These are phyloP conservation scores for Garrulus glandarius DNA, from an alignment of 2,797 vertebrate genomes.

Conservation along the genomic window DNA sequence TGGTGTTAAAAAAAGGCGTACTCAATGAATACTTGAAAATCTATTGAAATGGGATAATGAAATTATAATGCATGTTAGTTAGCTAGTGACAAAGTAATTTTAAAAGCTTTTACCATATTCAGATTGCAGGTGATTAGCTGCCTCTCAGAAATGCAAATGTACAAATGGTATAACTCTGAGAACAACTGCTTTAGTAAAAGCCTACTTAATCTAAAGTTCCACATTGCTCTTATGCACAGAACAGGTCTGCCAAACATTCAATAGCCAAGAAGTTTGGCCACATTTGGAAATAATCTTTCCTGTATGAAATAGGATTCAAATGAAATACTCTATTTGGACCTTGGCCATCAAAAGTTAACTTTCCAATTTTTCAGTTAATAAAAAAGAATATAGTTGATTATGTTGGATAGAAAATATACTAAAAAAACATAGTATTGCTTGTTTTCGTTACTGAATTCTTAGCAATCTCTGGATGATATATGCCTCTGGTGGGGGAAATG, in stretches of 20 bases:
- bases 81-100: background rate
- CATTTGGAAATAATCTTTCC: conserved; percentile 69
- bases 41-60: conserved; percentile 12
- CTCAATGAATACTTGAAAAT: conserved; percentile 6
- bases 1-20: background rate
- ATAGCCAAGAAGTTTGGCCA: background rate
- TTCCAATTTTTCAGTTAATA: conserved; percentile 59
- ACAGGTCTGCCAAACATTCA: conserved; percentile 13
- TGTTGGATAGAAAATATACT: conserved; percentile 41
- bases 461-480: conserved; percentile 42
- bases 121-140: conserved; percentile 49
- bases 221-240: background rate
- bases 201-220: background rate
- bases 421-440: conserved; percentile 18
- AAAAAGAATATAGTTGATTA: conserved; percentile 53
- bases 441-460: conserved; percentile 47
- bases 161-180: background rate
- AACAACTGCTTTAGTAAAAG: background rate
- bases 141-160: conserved; percentile 54
- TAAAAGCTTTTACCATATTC: conserved; percentile 18
- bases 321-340: conserved; percentile 39
- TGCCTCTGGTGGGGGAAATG: conserved; percentile 8
- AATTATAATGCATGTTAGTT: conserved; percentile 9
- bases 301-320: conserved; percentile 36
- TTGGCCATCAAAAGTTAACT: conserved; percentile 46